A percentile compares a stretch with the other conserved stretches of the same genome.
phyloP scores from a whole-genome alignment of 2,888 invertebrate genomes.

The Chirona hameri region DNA sequence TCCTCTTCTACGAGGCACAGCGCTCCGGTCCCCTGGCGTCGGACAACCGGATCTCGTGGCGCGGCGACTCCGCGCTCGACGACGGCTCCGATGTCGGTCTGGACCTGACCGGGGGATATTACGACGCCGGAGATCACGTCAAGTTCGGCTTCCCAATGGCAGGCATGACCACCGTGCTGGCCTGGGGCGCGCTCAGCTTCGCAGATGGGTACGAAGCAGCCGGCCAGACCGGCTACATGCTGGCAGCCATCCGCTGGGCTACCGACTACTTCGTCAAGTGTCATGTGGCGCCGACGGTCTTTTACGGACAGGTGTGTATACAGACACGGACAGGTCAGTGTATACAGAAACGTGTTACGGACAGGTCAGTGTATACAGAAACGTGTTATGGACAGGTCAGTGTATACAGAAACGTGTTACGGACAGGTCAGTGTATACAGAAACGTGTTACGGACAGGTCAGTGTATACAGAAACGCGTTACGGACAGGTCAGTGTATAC shows the following conservation, averaged over 20 bases:
- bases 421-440: too few relatives aligned
- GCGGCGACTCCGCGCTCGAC: slow-evolving; percentile 54
- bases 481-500: too few relatives aligned
- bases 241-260: slow-evolving; percentile 35
- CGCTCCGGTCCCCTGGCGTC: slow-evolving; percentile 47
- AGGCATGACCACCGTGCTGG: slow-evolving; percentile 31
- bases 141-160: slow-evolving; percentile 39
- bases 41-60: slow-evolving; percentile 54
- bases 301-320: slow-evolving; percentile 36
- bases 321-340: slow-evolving; percentile 27
- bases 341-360: slow-evolving; percentile 27
- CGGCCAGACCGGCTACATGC: slow-evolving; percentile 38
- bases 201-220: slow-evolving; percentile 40
- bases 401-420: too few relatives aligned
- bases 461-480: too few relatives aligned
- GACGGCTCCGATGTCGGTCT: slow-evolving; percentile 59
- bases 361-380: too few relatives aligned
- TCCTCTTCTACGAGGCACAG: slow-evolving; percentile 42
- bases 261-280: slow-evolving; percentile 39
- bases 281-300: slow-evolving; percentile 31
- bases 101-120: slow-evolving; percentile 40
- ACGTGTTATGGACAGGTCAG: slow-evolving; percentile 34
- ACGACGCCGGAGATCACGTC: slow-evolving; percentile 37
- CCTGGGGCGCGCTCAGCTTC: slow-evolving; percentile 33
- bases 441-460: slow-evolving; percentile 35